These are phyloP conservation scores for Brassicogethes aeneus DNA, from an alignment of 2,888 invertebrate species.

Conservation along the genomic window DNA sequence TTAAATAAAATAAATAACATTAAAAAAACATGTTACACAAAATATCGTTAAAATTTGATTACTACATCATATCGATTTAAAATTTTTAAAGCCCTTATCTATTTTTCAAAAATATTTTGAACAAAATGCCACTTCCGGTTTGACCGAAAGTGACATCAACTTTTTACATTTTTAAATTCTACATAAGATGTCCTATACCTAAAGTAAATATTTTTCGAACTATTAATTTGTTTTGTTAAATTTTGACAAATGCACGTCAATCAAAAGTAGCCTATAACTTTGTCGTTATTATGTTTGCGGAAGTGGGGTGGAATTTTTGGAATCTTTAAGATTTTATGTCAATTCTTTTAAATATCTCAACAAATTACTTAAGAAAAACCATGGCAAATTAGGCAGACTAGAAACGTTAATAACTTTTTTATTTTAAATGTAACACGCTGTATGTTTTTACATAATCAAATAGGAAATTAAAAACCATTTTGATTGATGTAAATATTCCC, in stretches of 20 bases:
- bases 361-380: not conserved
- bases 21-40: too few relatives aligned
- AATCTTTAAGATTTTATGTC: not conserved
- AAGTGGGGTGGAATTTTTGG: not conserved
- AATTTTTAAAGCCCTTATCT: too few relatives aligned
- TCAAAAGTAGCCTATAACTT: not conserved
- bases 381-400: not conserved
- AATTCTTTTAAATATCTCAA: not conserved
- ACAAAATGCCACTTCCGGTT: too few relatives aligned
- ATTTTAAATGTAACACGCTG: not conserved
- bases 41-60: too few relatives aligned
- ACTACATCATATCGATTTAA: too few relatives aligned
- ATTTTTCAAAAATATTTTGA: too few relatives aligned
- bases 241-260: not conserved
- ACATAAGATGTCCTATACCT: not conserved
- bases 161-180: not conserved
- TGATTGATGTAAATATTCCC: not conserved
- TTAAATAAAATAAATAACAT: too few relatives aligned
- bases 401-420: conserved; percentile 1
- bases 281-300: not conserved
- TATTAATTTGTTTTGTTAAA: not conserved
- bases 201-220: not conserved
- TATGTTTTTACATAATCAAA: not conserved
- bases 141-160: too few relatives aligned
- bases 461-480: not conserved